These are phyloP conservation scores for Tinamus major DNA, from an alignment of 2,797 vertebrate genomes.

Conservation along the genomic window DNA sequence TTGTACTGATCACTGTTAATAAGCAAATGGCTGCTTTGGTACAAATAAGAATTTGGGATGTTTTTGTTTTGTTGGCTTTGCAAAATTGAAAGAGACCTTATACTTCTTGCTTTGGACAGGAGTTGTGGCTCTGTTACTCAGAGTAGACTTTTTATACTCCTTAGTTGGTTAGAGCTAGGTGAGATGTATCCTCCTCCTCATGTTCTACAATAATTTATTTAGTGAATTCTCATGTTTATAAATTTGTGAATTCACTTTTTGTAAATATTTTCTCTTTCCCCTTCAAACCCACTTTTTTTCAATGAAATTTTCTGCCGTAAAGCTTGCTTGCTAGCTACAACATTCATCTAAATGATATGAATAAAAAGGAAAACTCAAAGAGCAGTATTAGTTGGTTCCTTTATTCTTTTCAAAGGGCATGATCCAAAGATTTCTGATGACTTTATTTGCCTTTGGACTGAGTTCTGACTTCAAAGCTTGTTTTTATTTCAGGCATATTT, in stretches of 20 bases:
- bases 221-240: not conserved
- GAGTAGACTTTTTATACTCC: not conserved
- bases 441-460: conserved; percentile 37
- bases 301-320: not conserved
- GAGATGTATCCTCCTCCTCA: fast-evolving
- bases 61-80: not conserved
- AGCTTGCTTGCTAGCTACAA: not conserved
- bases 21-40: not conserved
- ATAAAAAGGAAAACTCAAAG: not conserved
- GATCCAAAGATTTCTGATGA: not conserved
- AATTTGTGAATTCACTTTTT: not conserved
- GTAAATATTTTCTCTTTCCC: not conserved
- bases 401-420: not conserved
- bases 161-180: not conserved
- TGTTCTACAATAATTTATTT: not conserved
- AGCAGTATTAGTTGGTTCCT: not conserved
- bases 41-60: not conserved
- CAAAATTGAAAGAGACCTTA: not conserved
- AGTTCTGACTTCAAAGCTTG: not conserved
- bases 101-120: not conserved
- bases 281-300: not conserved
- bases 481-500: not conserved
- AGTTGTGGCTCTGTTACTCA: not conserved
- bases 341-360: not conserved
- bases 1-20: not conserved